Percentiles rank a stretch among this genome's conserved stretches.
These are phyloP conservation scores for Vireo altiloquus DNA, from an alignment of 2,113 vertebrate genomes.

Conservation along the genomic window DNA sequence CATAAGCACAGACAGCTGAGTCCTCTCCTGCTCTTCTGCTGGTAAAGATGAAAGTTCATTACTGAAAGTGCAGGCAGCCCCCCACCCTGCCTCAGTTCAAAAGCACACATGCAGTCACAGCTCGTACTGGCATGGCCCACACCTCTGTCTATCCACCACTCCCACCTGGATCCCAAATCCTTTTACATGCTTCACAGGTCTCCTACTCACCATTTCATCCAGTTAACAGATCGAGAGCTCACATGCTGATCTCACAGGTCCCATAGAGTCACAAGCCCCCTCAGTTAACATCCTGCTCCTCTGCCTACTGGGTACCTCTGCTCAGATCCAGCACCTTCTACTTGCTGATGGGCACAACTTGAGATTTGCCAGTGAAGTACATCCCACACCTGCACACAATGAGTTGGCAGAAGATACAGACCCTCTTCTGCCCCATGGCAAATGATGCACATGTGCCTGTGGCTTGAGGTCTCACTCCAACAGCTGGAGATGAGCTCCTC, in stretches of 20 bases:
- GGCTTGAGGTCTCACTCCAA: neutral
- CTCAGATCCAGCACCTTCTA: neutral
- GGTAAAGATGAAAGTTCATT: neutral
- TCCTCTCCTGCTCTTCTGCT: neutral
- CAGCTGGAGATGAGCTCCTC: neutral
- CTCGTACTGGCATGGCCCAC: neutral
- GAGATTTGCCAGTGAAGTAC: neutral
- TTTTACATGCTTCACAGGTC: neutral
- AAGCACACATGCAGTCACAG: neutral
- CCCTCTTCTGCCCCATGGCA: neutral
- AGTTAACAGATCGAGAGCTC: neutral
- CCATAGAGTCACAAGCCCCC: too few relatives aligned
- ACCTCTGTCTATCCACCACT: neutral
- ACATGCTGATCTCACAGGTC: rapidly evolving
- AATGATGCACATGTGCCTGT: neutral
- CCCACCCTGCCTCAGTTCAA: neutral
- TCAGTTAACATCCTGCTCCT: neutral
- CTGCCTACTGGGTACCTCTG: neutral
- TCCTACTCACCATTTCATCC: neutral
- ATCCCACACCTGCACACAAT: neutral
- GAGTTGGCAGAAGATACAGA: neutral
- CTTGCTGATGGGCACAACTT: rapidly evolving
- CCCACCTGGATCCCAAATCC: neutral
- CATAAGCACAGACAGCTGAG: neutral
- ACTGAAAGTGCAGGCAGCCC: rapidly evolving